phyloP scores from a whole-genome alignment of 2,888 invertebrate genomes.

The Archips xylosteana region DNA sequence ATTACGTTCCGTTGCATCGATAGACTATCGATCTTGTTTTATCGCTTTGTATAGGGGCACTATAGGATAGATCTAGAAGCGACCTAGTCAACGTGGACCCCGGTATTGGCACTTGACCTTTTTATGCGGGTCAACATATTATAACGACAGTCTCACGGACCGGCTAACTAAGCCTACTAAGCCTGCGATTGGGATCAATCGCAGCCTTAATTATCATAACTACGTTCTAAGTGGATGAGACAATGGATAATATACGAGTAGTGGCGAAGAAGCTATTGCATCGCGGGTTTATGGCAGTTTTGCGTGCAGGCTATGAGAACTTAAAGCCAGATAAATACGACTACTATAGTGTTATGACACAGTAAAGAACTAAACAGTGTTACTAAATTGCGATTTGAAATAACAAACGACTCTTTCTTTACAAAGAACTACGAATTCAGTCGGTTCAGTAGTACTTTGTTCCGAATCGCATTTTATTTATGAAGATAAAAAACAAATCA shows the following conservation, averaged over 20 bases:
- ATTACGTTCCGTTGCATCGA: constrained; percentile 48
- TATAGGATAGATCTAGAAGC: constrained; percentile 8
- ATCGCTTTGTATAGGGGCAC: constrained; percentile 51
- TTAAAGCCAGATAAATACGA: constrained; percentile 7
- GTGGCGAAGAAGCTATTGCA: constrained; percentile 37
- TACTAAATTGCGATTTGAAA: not conserved
- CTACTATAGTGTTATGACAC: not conserved
- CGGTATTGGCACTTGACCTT: constrained; percentile 69
- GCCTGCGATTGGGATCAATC: constrained; percentile 37
- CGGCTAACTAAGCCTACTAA: constrained; percentile 52
- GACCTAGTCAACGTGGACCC: constrained; percentile 58
- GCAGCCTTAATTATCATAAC: constrained; percentile 35
- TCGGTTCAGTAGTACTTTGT: constrained; percentile 28
- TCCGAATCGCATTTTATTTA: too few species aligned
- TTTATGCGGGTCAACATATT: constrained; percentile 68
- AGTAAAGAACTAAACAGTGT: constrained; percentile 1
- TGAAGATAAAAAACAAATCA: too few species aligned
- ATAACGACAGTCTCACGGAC: constrained; percentile 63
- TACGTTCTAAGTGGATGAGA: constrained; percentile 42
- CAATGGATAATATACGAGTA: constrained; percentile 40
- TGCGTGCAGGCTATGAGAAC: constrained; percentile 32
- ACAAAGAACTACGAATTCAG: not conserved
- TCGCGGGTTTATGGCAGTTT: constrained; percentile 34
- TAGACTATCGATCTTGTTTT: constrained; percentile 42
- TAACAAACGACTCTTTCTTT: constrained; percentile 39